These are phyloP conservation scores for Chouioia cunea DNA, from an alignment of 2,888 invertebrate genomes.

Conservation along the genomic window DNA sequence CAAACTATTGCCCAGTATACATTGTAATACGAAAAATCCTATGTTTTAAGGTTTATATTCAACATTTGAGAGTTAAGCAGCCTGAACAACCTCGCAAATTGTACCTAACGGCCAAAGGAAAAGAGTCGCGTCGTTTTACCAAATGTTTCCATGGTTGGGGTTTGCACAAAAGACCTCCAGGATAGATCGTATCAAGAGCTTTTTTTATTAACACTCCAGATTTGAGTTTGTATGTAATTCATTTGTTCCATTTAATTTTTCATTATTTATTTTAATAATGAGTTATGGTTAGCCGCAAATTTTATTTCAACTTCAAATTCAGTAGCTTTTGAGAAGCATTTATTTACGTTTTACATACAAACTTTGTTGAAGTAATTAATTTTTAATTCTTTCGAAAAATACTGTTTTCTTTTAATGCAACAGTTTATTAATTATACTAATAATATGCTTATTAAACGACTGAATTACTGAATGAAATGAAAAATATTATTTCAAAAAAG, in stretches of 20 bases:
- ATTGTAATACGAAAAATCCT: not conserved
- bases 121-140: conserved; percentile 94
- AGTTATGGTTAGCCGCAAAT: no score
- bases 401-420: no score
- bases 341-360: no score
- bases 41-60: conserved; percentile 88
- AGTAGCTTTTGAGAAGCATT: no score
- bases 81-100: conserved; percentile 91
- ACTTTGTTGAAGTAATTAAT: no score
- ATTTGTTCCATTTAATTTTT: conserved; percentile 11
- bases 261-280: not conserved
- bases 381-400: no score
- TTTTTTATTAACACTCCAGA: conserved; percentile 8
- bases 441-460: no score
- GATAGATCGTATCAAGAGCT: conserved; percentile 69
- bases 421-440: no score
- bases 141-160: conserved; percentile 99
- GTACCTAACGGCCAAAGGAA: conserved; percentile 94
- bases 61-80: conserved; percentile 95
- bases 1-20: not conserved
- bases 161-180: conserved; percentile 84
- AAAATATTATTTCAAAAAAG: no score
- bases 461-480: no score
- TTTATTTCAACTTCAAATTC: no score
- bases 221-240: conserved; percentile 21